A percentile compares a stretch with the other conserved stretches of the same genome.
These are phyloP conservation scores for Butastur rufipennis DNA, from an alignment of 2,113 vertebrate species.

Conservation along the genomic window DNA sequence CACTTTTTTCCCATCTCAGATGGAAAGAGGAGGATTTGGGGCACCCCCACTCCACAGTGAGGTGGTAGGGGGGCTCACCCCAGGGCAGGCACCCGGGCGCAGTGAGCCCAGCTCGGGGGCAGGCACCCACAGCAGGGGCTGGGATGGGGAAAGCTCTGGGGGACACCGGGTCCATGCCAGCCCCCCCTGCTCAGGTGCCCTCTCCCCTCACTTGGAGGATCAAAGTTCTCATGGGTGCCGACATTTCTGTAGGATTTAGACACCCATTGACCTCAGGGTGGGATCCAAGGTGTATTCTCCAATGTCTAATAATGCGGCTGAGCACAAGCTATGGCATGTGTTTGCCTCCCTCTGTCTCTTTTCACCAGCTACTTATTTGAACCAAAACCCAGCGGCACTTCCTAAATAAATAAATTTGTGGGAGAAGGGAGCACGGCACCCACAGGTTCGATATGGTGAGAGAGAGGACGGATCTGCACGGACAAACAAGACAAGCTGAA, in stretches of 20 bases:
- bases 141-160: not conserved
- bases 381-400: not conserved
- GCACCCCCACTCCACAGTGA: rapidly evolving
- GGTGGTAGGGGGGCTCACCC: not conserved
- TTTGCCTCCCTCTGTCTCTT: not conserved
- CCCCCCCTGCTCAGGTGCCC: not conserved
- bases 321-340: not conserved
- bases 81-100: rapidly evolving
- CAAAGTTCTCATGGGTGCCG: no score
- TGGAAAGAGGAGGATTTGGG: not conserved
- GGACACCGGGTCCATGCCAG: rapidly evolving
- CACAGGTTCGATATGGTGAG: rapidly evolving
- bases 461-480: rapidly evolving
- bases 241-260: not conserved
- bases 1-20: rapidly evolving
- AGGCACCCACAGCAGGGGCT: rapidly evolving
- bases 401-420: rapidly evolving
- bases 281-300: not conserved
- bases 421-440: not conserved
- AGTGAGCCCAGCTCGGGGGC: not conserved
- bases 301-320: rapidly evolving
- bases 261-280: not conserved
- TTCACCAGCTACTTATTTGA: not conserved
- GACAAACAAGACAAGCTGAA: not conserved
- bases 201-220: not conserved